These are phyloP conservation scores for Oxycera nigricornis DNA, from an alignment of 2,888 invertebrate genomes.

Conservation along the genomic window DNA sequence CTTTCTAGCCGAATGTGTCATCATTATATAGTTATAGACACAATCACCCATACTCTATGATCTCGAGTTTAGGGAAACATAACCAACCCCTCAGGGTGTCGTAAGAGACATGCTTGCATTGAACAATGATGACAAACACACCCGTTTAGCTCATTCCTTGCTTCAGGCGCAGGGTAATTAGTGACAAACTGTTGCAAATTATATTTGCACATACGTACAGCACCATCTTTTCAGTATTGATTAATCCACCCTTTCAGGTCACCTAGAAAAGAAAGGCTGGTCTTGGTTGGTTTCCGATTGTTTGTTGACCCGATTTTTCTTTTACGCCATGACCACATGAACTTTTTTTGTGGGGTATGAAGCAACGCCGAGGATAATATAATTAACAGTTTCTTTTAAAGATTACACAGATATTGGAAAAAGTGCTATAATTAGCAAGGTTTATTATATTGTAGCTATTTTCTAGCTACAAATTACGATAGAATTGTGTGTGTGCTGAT, in stretches of 20 bases:
- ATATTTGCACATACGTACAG: neutral
- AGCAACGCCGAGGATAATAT: too few relatives aligned
- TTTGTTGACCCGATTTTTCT: neutral
- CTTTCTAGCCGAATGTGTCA: neutral
- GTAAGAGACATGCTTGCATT: neutral
- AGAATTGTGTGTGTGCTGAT: too few relatives aligned
- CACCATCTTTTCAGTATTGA: neutral
- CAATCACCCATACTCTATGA: neutral
- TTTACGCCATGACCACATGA: too few relatives aligned
- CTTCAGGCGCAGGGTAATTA: too few relatives aligned
- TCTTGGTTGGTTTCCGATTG: neutral
- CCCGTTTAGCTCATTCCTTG: too few relatives aligned
- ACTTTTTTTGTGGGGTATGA: too few relatives aligned
- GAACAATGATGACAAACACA: too few relatives aligned
- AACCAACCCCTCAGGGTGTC: neutral
- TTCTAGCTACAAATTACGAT: too few relatives aligned
- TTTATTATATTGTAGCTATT: too few relatives aligned
- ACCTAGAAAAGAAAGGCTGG: conserved; percentile 6
- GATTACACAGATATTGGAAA: too few relatives aligned
- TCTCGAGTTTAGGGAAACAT: neutral
- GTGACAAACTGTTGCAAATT: neutral
- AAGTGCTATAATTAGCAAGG: too few relatives aligned
- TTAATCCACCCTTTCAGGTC: neutral
- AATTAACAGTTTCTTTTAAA: too few relatives aligned
- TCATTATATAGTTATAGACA: neutral